Conservation (phyloP, 2,113 vertebrate genomes). For the Poeciliopsis turrubarensis region DNA sequence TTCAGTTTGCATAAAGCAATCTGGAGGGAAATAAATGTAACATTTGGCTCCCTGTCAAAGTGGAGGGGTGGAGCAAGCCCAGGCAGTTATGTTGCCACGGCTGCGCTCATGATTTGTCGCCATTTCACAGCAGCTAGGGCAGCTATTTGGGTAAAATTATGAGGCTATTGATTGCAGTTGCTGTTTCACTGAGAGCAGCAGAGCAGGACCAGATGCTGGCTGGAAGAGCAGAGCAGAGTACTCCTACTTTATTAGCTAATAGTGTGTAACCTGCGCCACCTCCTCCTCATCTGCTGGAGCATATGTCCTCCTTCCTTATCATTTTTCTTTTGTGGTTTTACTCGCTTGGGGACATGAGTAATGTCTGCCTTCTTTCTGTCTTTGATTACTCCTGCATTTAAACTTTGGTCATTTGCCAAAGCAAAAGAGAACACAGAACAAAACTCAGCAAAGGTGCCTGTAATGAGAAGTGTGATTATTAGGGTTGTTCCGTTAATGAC, state of each 20-base stretch:
- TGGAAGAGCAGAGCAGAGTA: constrained; percentile 60
- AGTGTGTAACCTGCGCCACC: too few species aligned
- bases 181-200: constrained; percentile 83
- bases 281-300: too few species aligned
- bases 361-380: too few species aligned
- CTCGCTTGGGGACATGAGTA: too few species aligned
- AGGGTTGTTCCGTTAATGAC: too few species aligned
- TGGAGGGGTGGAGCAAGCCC: constrained; percentile 21
- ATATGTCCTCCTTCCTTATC: too few species aligned
- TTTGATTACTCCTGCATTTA: too few species aligned
- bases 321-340: too few species aligned
- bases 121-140: constrained; percentile 80
- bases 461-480: too few species aligned
- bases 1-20: constrained; percentile 54
- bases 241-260: constrained; percentile 71
- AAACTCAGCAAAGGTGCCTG: too few species aligned
- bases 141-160: constrained; percentile 88
- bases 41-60: constrained; percentile 49
- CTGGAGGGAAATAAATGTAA: constrained; percentile 50
- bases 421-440: too few species aligned
- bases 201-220: constrained; percentile 63
- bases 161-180: constrained; percentile 86
- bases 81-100: neutral
- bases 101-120: constrained; percentile 77
- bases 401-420: too few species aligned